Percentiles rank a stretch among this genome's conserved stretches.
Evolutionary conservation across 92 coral and sea anemone genomes (phyloP).

Genomic region (Zoanthus gigantus): DNA sequence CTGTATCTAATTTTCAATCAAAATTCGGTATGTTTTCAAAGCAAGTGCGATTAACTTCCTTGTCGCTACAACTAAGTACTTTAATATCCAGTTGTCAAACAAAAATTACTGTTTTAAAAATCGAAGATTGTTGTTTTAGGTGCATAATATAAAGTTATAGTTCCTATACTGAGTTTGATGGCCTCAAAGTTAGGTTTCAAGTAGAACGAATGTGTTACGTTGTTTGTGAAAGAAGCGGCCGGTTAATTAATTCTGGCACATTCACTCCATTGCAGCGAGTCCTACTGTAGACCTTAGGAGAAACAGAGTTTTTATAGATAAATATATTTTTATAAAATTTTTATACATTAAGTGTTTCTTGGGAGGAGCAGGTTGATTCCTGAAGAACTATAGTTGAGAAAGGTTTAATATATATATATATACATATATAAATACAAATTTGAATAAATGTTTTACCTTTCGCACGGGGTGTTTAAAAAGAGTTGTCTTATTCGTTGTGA

Average conservation of each 20-base stretch:
- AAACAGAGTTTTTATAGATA: slow-evolving; percentile 78
- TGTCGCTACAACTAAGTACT: neutral
- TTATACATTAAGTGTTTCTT: slow-evolving; percentile 67
- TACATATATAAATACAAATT: slow-evolving; percentile 47
- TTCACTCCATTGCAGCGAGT: neutral
- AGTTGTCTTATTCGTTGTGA: too few species aligned
- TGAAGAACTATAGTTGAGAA: slow-evolving; percentile 75
- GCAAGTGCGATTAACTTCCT: neutral
- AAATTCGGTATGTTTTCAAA: neutral
- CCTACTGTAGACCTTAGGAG: slow-evolving; percentile 10
- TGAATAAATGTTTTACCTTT: slow-evolving; percentile 38
- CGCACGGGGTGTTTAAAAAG: slow-evolving; percentile 36
- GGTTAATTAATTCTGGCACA: neutral
- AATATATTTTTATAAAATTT: slow-evolving; percentile 87
- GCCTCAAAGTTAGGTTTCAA: neutral
- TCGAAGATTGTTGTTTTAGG: neutral
- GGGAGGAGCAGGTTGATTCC: slow-evolving; percentile 49
- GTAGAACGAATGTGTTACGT: neutral
- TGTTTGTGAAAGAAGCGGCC: neutral
- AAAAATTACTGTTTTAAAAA: neutral
- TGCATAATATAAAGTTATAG: neutral
- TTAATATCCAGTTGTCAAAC: neutral
- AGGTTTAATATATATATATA: slow-evolving; percentile 73
- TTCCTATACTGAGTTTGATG: neutral
- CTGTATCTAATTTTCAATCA: neutral